phyloP scores from a whole-genome alignment of 2,797 vertebrate species.

The Pyrocephalus nanus region DNA sequence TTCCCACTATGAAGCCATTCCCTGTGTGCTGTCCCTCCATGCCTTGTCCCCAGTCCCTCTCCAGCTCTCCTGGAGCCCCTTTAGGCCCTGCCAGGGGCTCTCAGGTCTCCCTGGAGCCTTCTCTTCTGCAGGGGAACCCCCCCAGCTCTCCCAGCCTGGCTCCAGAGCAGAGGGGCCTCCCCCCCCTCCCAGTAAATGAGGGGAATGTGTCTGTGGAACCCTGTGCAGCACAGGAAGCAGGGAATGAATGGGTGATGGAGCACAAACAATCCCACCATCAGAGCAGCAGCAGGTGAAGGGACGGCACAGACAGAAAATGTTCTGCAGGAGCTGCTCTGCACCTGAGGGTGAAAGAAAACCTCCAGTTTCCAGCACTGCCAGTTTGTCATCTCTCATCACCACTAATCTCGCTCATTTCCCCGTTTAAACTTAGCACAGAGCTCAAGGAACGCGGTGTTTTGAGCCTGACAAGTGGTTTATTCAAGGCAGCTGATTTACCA shows the following conservation, averaged over 20 bases:
- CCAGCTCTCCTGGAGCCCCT: too few relatives aligned
- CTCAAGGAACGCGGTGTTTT: background rate
- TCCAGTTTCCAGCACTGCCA: background rate
- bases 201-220: background rate
- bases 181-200: accelerated
- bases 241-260: background rate
- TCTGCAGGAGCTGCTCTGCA: background rate
- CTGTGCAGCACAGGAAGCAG: background rate
- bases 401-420: background rate
- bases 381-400: background rate
- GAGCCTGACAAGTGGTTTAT: slow-evolving; percentile 46
- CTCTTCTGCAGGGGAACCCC: too few relatives aligned
- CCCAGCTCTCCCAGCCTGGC: too few relatives aligned
- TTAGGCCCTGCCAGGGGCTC: too few relatives aligned
- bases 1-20: too few relatives aligned
- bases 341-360: background rate
- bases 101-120: too few relatives aligned
- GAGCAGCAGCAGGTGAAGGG: background rate
- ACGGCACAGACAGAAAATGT: background rate
- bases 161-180: too few relatives aligned
- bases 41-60: too few relatives aligned
- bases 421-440: slow-evolving; percentile 12
- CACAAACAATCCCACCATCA: accelerated
- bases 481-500: slow-evolving; percentile 68
- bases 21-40: too few relatives aligned